These are phyloP conservation scores for Channallabes apus DNA, from an alignment of 2,797 vertebrate species.

Conservation along the genomic window DNA sequence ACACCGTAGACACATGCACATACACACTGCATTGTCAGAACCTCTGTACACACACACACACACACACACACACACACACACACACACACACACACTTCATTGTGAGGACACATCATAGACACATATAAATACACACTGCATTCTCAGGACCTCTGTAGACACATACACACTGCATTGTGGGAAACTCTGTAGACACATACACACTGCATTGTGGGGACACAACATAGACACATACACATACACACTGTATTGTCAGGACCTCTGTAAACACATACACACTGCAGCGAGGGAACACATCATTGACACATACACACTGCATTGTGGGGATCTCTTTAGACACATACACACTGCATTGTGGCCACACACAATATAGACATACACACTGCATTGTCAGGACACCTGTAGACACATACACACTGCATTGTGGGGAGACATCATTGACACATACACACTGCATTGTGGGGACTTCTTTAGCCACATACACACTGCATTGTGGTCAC, in stretches of 20 bases:
- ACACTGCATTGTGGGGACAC: neutral
- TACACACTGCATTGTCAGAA: neutral
- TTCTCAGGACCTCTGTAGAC: neutral
- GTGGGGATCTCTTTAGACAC: neutral
- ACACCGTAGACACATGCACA: neutral
- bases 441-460: neutral
- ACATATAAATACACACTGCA: neutral
- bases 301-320: too few relatives aligned
- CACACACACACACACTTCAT: neutral
- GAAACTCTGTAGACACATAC: too few relatives aligned
- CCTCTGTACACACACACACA: neutral
- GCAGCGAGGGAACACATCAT: too few relatives aligned
- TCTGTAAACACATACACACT: neutral
- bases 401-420: neutral
- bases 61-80: too few relatives aligned
- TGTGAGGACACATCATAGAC: neutral
- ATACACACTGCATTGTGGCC: neutral
- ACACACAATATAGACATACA: neutral
- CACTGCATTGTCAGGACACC: neutral
- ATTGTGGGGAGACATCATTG: neutral
- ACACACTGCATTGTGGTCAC: too few relatives aligned
- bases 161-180: neutral
- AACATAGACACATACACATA: too few relatives aligned
- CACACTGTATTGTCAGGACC: neutral
- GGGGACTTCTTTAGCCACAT: neutral